Evolutionary conservation across 1,140 invertebrate genomes (phyloP), one percentile per base, ranked within the genome.

Genomic region (Drosophila novamexicana): DNA sequence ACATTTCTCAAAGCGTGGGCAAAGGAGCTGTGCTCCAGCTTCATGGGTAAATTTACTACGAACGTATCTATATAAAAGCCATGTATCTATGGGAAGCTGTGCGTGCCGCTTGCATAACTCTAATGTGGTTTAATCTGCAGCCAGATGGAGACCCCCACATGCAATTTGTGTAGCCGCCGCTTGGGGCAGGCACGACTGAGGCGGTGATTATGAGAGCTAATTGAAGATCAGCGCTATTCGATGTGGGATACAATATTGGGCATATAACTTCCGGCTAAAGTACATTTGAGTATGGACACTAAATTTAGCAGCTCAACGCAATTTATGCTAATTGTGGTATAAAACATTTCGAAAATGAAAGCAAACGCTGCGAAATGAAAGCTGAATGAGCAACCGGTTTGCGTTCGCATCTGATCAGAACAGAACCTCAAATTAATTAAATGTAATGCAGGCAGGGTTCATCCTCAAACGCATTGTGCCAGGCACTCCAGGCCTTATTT

Each of bases 1-100:
- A 78, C 78, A 79, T 86, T 75, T 81, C 76, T 86, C 78, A 81
- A 62, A 54, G 75, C 82, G 82, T 86, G 75, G 81, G 81, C 77
- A 70, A 79, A 79, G 59, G 57, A 58, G 62, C 44, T 49, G 47
- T 14, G 65, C 36, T 63, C 53, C 67, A 68, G 72, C 69, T 68
- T 58, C 72, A 74, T 65, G 44, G 74, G 45, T 66, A 45, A 59
- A 72, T 53, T 72, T 66, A 22, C 50, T 36, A 18, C 44, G 16
- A 58, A 56, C 10, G 16, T 40, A 39, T 34, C 16, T n/a, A 22
- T 45, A 1, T 47, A n/a, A 5, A 14, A 14, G 50, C 10, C 57
- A 22, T 32, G 45, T 49, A 18, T 42, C 12, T n/a, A 61, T 54
- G 34, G 62, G 52, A 50, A 73, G 57, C 52, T 66, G 70, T 77